phyloP scores from a whole-genome alignment of 2,888 invertebrate genomes.

The Germaria angustata region DNA sequence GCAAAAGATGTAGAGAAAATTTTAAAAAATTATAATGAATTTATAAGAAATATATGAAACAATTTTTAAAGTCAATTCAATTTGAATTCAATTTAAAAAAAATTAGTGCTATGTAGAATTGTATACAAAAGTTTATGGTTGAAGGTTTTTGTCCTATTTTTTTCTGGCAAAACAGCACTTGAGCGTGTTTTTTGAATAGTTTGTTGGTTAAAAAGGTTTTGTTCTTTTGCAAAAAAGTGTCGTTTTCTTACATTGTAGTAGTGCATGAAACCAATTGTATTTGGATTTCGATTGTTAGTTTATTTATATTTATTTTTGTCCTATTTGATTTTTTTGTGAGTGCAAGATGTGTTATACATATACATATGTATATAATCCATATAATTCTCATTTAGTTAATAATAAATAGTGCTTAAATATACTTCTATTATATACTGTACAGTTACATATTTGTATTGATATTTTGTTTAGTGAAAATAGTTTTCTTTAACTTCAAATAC shows the following conservation, averaged over 20 bases:
- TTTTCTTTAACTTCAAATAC: too few species aligned
- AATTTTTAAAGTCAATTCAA: not conserved
- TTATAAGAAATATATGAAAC: not conserved
- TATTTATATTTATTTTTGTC: too few species aligned
- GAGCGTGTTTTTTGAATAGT: not conserved
- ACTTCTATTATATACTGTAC: not conserved
- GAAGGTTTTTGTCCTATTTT: not conserved
- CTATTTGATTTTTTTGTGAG: constrained; percentile 30
- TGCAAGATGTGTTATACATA: constrained; percentile 51
- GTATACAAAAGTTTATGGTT: constrained; percentile 26
- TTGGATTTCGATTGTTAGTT: constrained; percentile 27
- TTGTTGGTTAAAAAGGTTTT: not conserved
- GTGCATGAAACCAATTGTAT: constrained; percentile 47
- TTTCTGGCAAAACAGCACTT: too few species aligned
- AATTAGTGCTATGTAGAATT: constrained; percentile 64
- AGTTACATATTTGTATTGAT: too few species aligned
- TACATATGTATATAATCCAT: not conserved
- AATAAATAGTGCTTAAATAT: not conserved
- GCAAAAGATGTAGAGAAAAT: not conserved
- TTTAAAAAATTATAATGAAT: not conserved
- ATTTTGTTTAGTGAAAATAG: not conserved
- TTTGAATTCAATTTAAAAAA: not conserved
- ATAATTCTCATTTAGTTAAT: constrained; percentile 8
- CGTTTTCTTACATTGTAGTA: constrained; percentile 4
- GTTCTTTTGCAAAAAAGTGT: not conserved